phyloP scores from a whole-genome alignment of 37 sponge, comb jelly and placozoan genomes.

The Dysidea cf. avara region DNA sequence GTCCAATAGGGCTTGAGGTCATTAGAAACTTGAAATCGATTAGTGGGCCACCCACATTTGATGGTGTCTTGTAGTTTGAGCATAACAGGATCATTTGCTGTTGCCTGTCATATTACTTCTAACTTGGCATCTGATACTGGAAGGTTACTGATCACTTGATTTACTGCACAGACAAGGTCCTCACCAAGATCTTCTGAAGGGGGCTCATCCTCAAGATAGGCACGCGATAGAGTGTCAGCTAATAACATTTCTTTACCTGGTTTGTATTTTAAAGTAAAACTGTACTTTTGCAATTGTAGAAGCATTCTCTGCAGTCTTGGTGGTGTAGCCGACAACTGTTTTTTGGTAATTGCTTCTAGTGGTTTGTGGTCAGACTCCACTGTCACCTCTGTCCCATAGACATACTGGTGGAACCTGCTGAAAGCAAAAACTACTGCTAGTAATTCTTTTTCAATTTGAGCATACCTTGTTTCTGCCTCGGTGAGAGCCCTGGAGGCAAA shows the following conservation, averaged over 20 bases:
- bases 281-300: constrained; percentile 2
- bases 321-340: constrained; percentile 8
- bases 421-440: constrained; percentile 40
- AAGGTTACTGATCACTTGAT: constrained; percentile 2
- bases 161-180: background rate
- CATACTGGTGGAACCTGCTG: too few species aligned
- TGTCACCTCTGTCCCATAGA: constrained; percentile 14
- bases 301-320: constrained; percentile 7
- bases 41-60: background rate
- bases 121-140: background rate
- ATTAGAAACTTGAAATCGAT: too few species aligned
- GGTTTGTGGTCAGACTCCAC: constrained; percentile 39
- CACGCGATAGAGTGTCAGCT: constrained; percentile 13
- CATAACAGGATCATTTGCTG: constrained; percentile 3
- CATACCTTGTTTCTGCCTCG: constrained; percentile 12
- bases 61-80: constrained; percentile 2
- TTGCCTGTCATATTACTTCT: constrained; percentile 1
- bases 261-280: constrained; percentile 1
- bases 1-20: background rate
- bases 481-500: constrained; percentile 22
- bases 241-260: constrained; percentile 5
- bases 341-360: constrained; percentile 1
- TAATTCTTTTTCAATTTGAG: constrained; percentile 41
- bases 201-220: too few species aligned
- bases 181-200: background rate